Percentiles rank a stretch among this genome's conserved stretches.
These are phyloP conservation scores for Porites evermanni DNA, from an alignment of 92 coral and sea anemone species.

Conservation along the genomic window DNA sequence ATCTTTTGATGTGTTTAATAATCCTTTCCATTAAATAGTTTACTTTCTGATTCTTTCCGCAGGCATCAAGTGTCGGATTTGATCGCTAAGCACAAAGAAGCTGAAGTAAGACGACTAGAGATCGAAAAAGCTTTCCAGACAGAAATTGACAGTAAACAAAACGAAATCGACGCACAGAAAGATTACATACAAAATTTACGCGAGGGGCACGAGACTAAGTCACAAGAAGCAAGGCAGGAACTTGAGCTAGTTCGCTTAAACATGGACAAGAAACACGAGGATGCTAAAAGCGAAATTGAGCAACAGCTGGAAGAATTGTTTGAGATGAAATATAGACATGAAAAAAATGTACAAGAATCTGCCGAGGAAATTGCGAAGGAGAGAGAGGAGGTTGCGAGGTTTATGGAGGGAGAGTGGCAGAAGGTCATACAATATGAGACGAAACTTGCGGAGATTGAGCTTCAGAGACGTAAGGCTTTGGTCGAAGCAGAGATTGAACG, in stretches of 20 bases:
- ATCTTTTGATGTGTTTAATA: too few relatives aligned
- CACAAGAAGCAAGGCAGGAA: slow-evolving; percentile 71
- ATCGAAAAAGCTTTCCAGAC: slow-evolving; percentile 81
- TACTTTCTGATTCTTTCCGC: background rate
- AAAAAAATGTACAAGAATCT: slow-evolving; percentile 35
- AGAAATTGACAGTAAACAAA: slow-evolving; percentile 80
- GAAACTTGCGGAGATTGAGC: slow-evolving; percentile 88
- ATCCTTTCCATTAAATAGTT: too few relatives aligned
- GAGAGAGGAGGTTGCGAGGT: slow-evolving; percentile 56
- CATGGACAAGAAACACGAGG: slow-evolving; percentile 68
- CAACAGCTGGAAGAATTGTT: slow-evolving; percentile 72
- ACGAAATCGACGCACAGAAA: slow-evolving; percentile 88
- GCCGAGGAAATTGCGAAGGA: slow-evolving; percentile 60
- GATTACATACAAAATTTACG: slow-evolving; percentile 78
- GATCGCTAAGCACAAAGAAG: slow-evolving; percentile 89
- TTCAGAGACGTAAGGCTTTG: slow-evolving; percentile 70
- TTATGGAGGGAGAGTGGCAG: slow-evolving; percentile 87
- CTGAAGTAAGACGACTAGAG: slow-evolving; percentile 88
- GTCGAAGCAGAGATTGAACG: slow-evolving; percentile 76
- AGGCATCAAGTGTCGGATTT: slow-evolving; percentile 86
- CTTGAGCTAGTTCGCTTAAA: slow-evolving; percentile 62
- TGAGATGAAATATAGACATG: slow-evolving; percentile 52
- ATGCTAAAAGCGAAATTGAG: slow-evolving; percentile 63
- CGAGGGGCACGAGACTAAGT: slow-evolving; percentile 69
- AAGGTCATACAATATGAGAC: slow-evolving; percentile 85